Base-by-base conservation (phyloP, 2,797 vertebrate species). In the Anisognathus igniventris region DNA sequence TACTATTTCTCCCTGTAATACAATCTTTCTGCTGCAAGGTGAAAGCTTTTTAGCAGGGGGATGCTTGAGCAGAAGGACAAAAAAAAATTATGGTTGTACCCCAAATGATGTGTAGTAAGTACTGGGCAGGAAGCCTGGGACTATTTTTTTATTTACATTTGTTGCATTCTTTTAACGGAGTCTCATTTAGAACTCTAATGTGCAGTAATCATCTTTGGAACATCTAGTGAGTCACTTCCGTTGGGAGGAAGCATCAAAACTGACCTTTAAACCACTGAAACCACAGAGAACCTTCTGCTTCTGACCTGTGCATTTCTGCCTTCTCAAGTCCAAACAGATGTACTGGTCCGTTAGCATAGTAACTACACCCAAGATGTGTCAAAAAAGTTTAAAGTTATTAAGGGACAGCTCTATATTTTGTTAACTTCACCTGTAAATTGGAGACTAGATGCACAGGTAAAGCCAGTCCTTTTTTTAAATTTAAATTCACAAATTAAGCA, bases 141-240 rank as follows among this genome's bases (percentile, higher is more conserved):
- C 14, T 64, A 16, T 7, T 30, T 66, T 51, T 79, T 54, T 21
- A 20, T 57, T 77, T 54, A 44, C 27, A 45, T 60, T 86, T 70
- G 20, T 64, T 74, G 54, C 30, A 48, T 67, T 57, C 18, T 57
- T 61, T 45, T 47, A 89, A 81, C 2, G 0, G 6, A 61, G 7
- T 39, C 23, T 67, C 22, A 58, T 22, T 64, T 70, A 83, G 20
- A 65, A 61, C 17, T 14, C 65, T 15, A 7, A 50, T 22, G 24
- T n/a, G 10, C 47, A 75, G 68, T 14, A n/a, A 60, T 24, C 15
- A 72, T 42, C 21, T 39, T 72, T 27, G 21, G 47, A 86, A 66
- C 15, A 73, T 45, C 15, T 48, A 44, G 31, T n/a, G 21, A 68
- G 47, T 37, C 1, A 0, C 53, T 54, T 70, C 28, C 3, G 1